A percentile compares a stretch with the other conserved stretches of the same genome.
Evolutionary conservation across 2,888 invertebrate genomes (phyloP).

Genomic region (Gymnosoma rotundatum): DNA sequence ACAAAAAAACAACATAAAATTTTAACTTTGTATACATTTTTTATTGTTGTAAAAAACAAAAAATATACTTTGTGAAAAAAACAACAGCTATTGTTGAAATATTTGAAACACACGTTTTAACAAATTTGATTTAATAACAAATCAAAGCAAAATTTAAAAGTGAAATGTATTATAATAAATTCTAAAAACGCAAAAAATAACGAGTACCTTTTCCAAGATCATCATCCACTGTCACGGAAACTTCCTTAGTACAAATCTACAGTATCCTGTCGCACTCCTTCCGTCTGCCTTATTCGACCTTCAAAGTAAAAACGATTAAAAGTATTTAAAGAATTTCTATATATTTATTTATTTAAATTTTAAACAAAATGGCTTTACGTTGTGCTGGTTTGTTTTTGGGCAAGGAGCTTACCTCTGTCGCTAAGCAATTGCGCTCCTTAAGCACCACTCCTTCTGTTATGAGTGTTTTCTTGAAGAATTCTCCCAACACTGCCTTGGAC

Average conservation of each 20-base stretch:
- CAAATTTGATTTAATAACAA: not conserved
- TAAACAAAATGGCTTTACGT: conserved; percentile 78
- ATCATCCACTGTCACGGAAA: conserved; percentile 21
- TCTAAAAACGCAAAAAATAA: conserved; percentile 46
- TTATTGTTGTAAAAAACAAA: conserved; percentile 59
- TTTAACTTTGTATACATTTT: conserved; percentile 55
- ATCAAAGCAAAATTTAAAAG: conserved; percentile 36
- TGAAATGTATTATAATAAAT: conserved; percentile 61
- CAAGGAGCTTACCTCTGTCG: conserved; percentile 75
- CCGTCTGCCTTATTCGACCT: conserved; percentile 69
- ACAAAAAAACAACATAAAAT: conserved; percentile 52
- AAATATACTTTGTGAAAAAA: conserved; percentile 38
- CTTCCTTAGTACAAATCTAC: conserved; percentile 64
- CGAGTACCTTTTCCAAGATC: conserved; percentile 57
- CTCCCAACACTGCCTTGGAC: conserved; percentile 90
- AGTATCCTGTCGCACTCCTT: conserved; percentile 52
- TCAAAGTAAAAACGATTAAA: conserved; percentile 11
- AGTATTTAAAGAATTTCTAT: not conserved
- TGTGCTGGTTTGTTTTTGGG: conserved; percentile 80
- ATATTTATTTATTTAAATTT: not conserved
- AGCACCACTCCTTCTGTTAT: conserved; percentile 69
- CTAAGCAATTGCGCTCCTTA: conserved; percentile 75
- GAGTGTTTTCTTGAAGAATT: conserved; percentile 81
- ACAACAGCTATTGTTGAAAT: conserved; percentile 46
- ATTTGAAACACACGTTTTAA: conserved; percentile 25